Base-by-base conservation (phyloP, 1,140 invertebrate genomes). In the Holotrichia oblita region DNA sequence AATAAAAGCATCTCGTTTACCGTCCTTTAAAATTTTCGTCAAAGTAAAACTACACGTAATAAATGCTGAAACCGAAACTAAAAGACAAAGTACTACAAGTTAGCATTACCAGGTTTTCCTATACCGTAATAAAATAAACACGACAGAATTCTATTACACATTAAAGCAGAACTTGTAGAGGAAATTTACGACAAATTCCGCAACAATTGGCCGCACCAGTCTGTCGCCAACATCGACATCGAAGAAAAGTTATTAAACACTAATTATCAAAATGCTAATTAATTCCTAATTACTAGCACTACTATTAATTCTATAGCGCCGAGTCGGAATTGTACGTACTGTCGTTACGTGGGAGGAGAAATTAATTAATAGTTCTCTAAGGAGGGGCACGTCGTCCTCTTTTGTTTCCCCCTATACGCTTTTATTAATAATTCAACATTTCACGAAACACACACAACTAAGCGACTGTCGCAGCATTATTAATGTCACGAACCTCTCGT, bases 401-500 rank as follows among this genome's bases (percentile, higher is more conserved):
- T 55, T 55, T 7, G 12, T 14, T 55, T 55, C n/a, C 48, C 48
- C 7, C 12, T 17, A 7, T 55, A 55, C 48, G 48, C 48, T 55
- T 55, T 55, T 55, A 55, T 55, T 55, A 55, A 55, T 55, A 55
- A 55, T 55, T 55, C 48, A 55, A 55, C 48, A 55, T 55, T 55
- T 55, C 48, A 55, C 48, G 48, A 55, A 55, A 55, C 48, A 55
- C 48, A 55, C 48, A 55, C 14, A 55, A 55, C 48, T 17, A 55
- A 55, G 48, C 48, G 48, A 55, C 48, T n/a, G 48, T 55, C 48
- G 14, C 12, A 7, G 48, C 48, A 55, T 55, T 55, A 55, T 55
- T 55, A 55, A 55, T 55, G 48, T 55, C 48, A 55, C 48, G 48
- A 55, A 17, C n/a, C 48, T 2, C 48, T 17, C 12, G 48, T 17